These are phyloP conservation scores for Eulemur coronatus DNA, from an alignment of 2,797 vertebrate species.

Conservation along the genomic window DNA sequence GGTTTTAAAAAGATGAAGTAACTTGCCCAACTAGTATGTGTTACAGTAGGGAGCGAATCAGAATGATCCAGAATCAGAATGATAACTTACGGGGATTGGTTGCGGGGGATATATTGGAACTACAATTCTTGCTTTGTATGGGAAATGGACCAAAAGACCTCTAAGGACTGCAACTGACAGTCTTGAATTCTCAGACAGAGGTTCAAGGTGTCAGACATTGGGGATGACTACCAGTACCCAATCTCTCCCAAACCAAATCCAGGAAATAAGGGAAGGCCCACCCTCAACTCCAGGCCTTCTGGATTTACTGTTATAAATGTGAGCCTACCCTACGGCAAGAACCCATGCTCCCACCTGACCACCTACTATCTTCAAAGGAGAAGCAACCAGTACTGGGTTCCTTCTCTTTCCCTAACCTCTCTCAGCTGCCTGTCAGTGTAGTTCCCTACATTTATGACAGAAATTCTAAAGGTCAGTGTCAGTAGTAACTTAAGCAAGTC, in stretches of 20 bases:
- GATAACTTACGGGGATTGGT: neutral
- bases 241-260: slow-evolving; percentile 2
- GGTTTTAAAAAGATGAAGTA: neutral
- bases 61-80: slow-evolving; percentile 25
- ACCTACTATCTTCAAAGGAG: neutral
- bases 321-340: neutral
- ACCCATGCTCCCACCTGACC: neutral
- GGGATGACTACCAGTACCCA: neutral
- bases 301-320: slow-evolving; percentile 1
- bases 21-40: neutral
- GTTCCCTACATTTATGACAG: neutral
- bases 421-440: neutral
- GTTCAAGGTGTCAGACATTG: neutral
- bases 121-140: neutral
- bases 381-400: neutral
- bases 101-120: neutral
- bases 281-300: neutral
- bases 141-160: neutral
- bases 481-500: slow-evolving; percentile 34
- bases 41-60: neutral
- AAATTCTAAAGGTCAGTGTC: slow-evolving; percentile 20
- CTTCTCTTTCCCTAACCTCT: neutral
- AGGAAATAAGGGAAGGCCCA: neutral
- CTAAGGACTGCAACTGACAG: neutral
- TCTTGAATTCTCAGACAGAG: neutral